A percentile compares a stretch with the other conserved stretches of the same genome.
Evolutionary conservation across 1,140 invertebrate species (phyloP).

Genomic region (Achatina immaculata): DNA sequence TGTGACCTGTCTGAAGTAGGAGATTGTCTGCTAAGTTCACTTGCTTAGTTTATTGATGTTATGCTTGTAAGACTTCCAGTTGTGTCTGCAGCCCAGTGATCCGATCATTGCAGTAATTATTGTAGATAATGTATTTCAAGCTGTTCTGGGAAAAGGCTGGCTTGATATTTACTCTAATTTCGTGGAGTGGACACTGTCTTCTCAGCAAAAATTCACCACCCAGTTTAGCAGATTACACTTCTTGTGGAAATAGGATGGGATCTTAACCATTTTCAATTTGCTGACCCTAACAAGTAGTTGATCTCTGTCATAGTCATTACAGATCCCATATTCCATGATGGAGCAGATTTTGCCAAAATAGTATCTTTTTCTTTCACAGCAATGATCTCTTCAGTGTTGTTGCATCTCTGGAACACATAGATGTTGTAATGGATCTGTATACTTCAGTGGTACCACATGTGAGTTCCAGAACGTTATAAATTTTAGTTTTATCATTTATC

Average conservation of each 20-base stretch:
- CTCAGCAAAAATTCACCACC: neutral
- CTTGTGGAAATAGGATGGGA: neutral
- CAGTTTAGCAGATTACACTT: neutral
- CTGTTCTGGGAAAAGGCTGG: no score
- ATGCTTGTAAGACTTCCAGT: no score
- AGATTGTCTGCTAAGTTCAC: no score
- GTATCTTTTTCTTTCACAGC: neutral
- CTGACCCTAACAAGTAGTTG: neutral
- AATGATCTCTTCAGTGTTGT: neutral
- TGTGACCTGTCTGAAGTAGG: no score
- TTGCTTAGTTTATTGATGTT: no score
- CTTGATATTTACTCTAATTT: neutral
- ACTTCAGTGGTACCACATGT: neutral
- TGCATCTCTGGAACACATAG: constrained; percentile 2
- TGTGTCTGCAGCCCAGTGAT: no score
- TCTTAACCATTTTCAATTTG: no score
- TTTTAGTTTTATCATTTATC: neutral
- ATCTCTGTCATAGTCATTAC: neutral
- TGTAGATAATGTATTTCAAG: no score
- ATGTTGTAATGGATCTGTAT: constrained; percentile 24
- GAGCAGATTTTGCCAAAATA: neutral
- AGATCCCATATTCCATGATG: neutral
- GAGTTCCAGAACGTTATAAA: neutral
- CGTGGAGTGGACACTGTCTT: neutral
- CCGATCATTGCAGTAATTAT: no score